Percentiles rank a stretch among this genome's conserved stretches.
These are phyloP conservation scores for Alloplasta piceator DNA, from an alignment of 2,888 invertebrate genomes.

Conservation along the genomic window DNA sequence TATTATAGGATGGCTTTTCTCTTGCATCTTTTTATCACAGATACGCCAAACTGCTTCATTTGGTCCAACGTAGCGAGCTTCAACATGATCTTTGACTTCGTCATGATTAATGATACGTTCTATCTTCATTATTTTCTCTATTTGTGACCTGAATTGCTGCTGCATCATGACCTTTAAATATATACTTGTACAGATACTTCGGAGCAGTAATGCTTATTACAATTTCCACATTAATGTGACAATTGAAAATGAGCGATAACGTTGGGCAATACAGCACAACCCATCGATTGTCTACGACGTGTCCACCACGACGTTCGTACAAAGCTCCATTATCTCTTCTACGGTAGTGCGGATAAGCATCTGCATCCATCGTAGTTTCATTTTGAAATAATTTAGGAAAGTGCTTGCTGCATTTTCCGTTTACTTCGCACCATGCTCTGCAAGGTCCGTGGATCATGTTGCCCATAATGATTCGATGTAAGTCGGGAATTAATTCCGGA, in stretches of 20 bases:
- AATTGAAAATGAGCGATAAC: slow-evolving; percentile 55
- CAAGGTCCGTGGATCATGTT: slow-evolving; percentile 80
- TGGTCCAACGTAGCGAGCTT: slow-evolving; percentile 45
- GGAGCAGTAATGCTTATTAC: slow-evolving; percentile 68
- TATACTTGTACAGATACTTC: slow-evolving; percentile 24
- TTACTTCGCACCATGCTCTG: slow-evolving; percentile 68
- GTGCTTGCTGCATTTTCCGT: slow-evolving; percentile 55
- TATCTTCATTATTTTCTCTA: slow-evolving; percentile 9
- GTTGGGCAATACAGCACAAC: slow-evolving; percentile 75
- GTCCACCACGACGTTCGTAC: slow-evolving; percentile 47
- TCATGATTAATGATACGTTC: slow-evolving; percentile 54
- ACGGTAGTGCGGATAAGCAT: slow-evolving; percentile 70
- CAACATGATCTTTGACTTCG: slow-evolving; percentile 65
- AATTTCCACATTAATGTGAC: slow-evolving; percentile 61
- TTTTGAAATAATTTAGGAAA: slow-evolving; percentile 69
- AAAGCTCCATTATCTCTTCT: slow-evolving; percentile 62
- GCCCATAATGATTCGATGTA: slow-evolving; percentile 66
- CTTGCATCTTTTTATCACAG: slow-evolving; percentile 54
- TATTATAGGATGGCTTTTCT: slow-evolving; percentile 22
- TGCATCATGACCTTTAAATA: slow-evolving; percentile 68
- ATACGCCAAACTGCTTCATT: slow-evolving; percentile 65
- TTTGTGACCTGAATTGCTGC: slow-evolving; percentile 43
- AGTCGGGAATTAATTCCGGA: slow-evolving; percentile 11
- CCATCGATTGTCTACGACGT: slow-evolving; percentile 73
- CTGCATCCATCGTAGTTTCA: slow-evolving; percentile 62